Percentiles rank a stretch among this genome's conserved stretches.
These are phyloP conservation scores for Phaonia tiefii DNA, from an alignment of 2,888 invertebrate genomes.

Conservation along the genomic window DNA sequence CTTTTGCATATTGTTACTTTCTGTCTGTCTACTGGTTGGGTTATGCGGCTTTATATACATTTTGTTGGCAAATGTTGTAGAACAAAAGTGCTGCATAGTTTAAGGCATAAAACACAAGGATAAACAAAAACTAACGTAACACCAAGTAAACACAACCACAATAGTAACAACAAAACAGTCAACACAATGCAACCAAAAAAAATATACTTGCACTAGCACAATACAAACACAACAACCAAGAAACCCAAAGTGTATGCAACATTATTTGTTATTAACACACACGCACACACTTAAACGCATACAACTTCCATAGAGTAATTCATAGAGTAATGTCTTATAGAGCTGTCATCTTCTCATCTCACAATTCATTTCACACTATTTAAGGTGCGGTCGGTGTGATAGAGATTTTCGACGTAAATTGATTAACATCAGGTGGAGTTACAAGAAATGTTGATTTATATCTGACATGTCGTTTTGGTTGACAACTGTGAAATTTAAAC, in stretches of 20 bases:
- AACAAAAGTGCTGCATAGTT: constrained; percentile 42
- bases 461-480: too few relatives aligned
- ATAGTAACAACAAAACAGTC: too few relatives aligned
- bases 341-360: too few relatives aligned
- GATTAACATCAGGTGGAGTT: too few relatives aligned
- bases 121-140: not conserved
- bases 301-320: too few relatives aligned
- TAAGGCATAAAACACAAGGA: constrained; percentile 26
- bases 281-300: too few relatives aligned
- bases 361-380: too few relatives aligned
- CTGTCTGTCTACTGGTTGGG: not conserved
- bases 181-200: constrained; percentile 32
- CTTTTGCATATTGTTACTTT: not conserved
- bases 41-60: constrained; percentile 14
- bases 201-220: not conserved
- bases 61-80: constrained; percentile 46
- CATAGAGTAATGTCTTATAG: too few relatives aligned
- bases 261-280: not conserved
- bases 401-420: too few relatives aligned
- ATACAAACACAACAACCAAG: constrained; percentile 2
- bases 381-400: too few relatives aligned
- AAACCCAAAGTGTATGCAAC: not conserved
- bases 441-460: too few relatives aligned
- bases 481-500: too few relatives aligned
- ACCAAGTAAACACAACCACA: constrained; percentile 35